Conservation (phyloP, 2,888 invertebrate genomes). For the Tenthredo notha region DNA sequence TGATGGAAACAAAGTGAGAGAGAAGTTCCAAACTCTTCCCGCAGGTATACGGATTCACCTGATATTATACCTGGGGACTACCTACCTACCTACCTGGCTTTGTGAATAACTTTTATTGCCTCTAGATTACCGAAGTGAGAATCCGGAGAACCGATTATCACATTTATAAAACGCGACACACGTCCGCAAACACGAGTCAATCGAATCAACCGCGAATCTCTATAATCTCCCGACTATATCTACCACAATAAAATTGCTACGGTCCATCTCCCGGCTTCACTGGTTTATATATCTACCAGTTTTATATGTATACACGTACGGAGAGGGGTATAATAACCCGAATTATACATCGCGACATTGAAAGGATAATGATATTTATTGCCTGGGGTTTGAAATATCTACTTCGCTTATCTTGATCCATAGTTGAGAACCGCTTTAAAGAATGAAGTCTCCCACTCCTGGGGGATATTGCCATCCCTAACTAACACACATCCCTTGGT, state of each 20-base stretch:
- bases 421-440: slow-evolving; percentile 64
- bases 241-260: slow-evolving; percentile 29
- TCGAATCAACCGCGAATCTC: slow-evolving; percentile 42
- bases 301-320: not conserved
- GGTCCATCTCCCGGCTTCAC: slow-evolving; percentile 1
- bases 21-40: not conserved
- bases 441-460: slow-evolving; percentile 60
- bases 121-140: not conserved
- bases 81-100: not conserved
- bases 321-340: not conserved
- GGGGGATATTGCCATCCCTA: slow-evolving; percentile 62
- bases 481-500: slow-evolving; percentile 59
- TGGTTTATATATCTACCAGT: not conserved
- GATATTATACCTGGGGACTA: slow-evolving; percentile 24
- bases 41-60: slow-evolving; percentile 35
- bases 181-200: slow-evolving; percentile 41
- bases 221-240: slow-evolving; percentile 41
- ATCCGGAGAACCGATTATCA: not conserved
- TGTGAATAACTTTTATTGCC: not conserved
- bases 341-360: not conserved
- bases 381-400: not conserved
- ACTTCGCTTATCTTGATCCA: not conserved
- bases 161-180: slow-evolving; percentile 46
- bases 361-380: not conserved
- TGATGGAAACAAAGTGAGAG: slow-evolving; percentile 68